These are phyloP conservation scores for Sorex araneus DNA, from an alignment of 2,113 vertebrate species.

Conservation along the genomic window DNA sequence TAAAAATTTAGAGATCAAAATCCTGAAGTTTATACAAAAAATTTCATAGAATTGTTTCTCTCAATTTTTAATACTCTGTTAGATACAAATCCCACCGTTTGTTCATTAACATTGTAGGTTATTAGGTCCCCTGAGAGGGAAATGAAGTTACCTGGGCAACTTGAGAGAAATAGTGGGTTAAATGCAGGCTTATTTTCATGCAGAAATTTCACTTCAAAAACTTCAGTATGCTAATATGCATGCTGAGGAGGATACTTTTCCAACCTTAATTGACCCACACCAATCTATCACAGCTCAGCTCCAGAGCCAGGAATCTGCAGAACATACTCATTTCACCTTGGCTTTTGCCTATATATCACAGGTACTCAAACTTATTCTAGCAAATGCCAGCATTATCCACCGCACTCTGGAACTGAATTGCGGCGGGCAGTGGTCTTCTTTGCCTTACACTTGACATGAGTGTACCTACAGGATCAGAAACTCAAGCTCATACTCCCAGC, in stretches of 20 bases:
- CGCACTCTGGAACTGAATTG: constrained; percentile 14
- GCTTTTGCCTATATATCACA: background rate
- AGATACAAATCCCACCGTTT: background rate
- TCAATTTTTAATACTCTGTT: background rate
- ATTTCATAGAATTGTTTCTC: background rate
- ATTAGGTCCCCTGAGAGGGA: background rate
- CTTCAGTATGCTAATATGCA: background rate
- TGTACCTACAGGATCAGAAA: constrained; percentile 77
- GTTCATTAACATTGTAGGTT: background rate
- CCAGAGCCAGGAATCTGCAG: constrained; percentile 34
- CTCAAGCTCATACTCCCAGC: constrained; percentile 67
- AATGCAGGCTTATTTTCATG: background rate
- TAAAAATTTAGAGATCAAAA: constrained; percentile 38
- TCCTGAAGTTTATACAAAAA: constrained; percentile 5
- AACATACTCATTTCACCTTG: background rate
- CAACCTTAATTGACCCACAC: constrained; percentile 50
- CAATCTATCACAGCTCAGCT: background rate
- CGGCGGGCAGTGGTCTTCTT: constrained; percentile 66
- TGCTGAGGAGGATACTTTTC: constrained; percentile 30
- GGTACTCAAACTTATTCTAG: background rate
- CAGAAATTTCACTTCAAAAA: background rate
- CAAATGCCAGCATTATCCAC: constrained; percentile 23
- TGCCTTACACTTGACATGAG: constrained; percentile 49
- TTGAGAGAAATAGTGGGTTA: constrained; percentile 24
- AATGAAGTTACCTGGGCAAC: background rate